phyloP scores from a whole-genome alignment of 53 echinoderm and acorn worm species.

The Apostichopus leukothele region DNA sequence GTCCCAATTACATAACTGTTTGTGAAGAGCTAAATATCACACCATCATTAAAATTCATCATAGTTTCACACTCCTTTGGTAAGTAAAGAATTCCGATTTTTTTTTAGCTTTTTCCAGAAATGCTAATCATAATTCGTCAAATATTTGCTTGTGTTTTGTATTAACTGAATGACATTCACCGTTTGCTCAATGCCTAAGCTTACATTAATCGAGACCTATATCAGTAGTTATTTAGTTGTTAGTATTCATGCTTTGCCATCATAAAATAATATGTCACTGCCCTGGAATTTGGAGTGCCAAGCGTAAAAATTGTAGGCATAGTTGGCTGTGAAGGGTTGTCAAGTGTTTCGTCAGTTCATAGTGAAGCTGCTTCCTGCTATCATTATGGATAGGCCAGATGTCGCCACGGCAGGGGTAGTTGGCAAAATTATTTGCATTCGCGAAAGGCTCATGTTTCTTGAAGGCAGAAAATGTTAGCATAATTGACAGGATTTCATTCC shows the following conservation, averaged over 20 bases:
- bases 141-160: no score
- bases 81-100: no score
- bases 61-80: no score
- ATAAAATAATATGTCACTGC: constrained; percentile 7
- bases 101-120: no score
- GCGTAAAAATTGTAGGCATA: constrained; percentile 9
- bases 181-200: no score
- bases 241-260: background rate
- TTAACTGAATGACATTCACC: no score
- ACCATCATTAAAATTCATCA: no score
- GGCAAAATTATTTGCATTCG: background rate
- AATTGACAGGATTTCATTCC: background rate
- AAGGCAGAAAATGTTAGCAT: background rate
- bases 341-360: background rate
- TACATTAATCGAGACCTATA: no score
- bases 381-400: background rate
- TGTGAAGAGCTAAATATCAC: no score
- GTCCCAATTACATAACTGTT: no score
- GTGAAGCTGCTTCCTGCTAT: background rate
- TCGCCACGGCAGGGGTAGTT: background rate
- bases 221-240: no score
- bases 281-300: constrained; percentile 6
- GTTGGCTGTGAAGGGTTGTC: background rate
- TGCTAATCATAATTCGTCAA: no score
- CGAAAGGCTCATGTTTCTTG: background rate